Evolutionary conservation across 2,113 vertebrate species (phyloP), one percentile per base, ranked within the genome.

Genomic region (Neotragus pygmaeus): DNA sequence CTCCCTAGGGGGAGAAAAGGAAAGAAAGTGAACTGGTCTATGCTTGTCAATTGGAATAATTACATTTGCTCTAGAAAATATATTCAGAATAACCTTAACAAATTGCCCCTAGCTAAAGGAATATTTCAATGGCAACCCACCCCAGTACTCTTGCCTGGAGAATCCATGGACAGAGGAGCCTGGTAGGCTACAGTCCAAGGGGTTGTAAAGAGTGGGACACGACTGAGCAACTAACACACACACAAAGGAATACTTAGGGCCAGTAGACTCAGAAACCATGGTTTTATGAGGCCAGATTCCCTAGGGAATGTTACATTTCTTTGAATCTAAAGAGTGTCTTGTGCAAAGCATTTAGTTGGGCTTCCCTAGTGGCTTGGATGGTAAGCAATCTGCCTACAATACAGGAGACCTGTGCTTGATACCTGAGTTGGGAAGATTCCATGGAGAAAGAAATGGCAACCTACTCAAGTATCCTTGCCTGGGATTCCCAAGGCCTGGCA

Each of bases 51-150:
- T 43, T 39, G 49, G 23, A 62, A 77, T 75, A 83, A 73, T 55
- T 47, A n/a, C 47, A 58, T 84, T 57, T 83, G 15, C 33, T 43
- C 16, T 66, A 5, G 60, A 45, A 94, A 78, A 45, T 49, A 47
- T 28, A 28, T 45, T 55, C 47, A 88, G 60, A 94, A 82, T 8
- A 89, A 94, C 49, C 16, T 89, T 88, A 47, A 17, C 64, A 84
- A 21, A n/a, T 15, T 49, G 53, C 33, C 73, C n/a, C 36, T n/a
- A 53, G 16, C 3, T 25, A 14, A 80, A 36, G 51, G 1, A 51
- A 36, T 12, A 28, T 3, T 49, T 49, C n/a, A 39, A 1, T 36
- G 64, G n/a, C 64, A 70, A 5, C 64, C 17, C 64, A 36, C 64
- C 36, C 17, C n/a, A 21, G n/a, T 36, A 11, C 33, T 23, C 64